Percentiles rank a stretch among this genome's conserved stretches.
Evolutionary conservation across 2,888 invertebrate genomes (phyloP).

Genomic region (Rhyacophila evoluta): DNA sequence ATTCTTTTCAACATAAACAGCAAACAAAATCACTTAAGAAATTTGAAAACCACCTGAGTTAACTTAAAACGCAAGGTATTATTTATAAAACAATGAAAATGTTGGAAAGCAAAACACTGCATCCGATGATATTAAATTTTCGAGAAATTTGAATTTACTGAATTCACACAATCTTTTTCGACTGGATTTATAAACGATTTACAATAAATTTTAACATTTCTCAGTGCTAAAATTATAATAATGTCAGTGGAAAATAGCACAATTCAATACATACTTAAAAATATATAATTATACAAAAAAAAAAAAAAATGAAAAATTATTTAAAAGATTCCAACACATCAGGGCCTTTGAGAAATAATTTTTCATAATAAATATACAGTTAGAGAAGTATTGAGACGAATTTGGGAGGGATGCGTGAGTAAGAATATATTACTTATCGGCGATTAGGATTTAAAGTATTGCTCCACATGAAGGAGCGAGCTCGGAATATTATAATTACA

Average conservation of each 20-base stretch:
- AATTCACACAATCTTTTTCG: no score
- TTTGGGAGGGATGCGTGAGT: not conserved
- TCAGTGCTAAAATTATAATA: not conserved
- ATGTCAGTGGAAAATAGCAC: not conserved
- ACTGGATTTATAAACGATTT: no score
- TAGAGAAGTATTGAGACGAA: not conserved
- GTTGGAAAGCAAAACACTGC: no score
- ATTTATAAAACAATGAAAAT: no score
- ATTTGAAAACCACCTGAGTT: no score
- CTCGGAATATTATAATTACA: conserved; percentile 11
- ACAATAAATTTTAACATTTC: no score
- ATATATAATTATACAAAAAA: not conserved
- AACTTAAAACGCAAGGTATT: no score
- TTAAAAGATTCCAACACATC: not conserved
- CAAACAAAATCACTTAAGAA: no score
- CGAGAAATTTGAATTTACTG: no score
- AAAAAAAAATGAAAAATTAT: not conserved
- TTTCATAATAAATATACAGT: no score
- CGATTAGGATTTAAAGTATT: not conserved
- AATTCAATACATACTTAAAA: not conserved
- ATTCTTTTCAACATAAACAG: no score
- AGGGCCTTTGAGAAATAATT: not conserved
- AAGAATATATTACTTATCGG: not conserved
- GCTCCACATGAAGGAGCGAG: not conserved
- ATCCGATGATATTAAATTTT: no score